phyloP scores from a whole-genome alignment of 2,797 vertebrate species.

The Callimico goeldii region DNA sequence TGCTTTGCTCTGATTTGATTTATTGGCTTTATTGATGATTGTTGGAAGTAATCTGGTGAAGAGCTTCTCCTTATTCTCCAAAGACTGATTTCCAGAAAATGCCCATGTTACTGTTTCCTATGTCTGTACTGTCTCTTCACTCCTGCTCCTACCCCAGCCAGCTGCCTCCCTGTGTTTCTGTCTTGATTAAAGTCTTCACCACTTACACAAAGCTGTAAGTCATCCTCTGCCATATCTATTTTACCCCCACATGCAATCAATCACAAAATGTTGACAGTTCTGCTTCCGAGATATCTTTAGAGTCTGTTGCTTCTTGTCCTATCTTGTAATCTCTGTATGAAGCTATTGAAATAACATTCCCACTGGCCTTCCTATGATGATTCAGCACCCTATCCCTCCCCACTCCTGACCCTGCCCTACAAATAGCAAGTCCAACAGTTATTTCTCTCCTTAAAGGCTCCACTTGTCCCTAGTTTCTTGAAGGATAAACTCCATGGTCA shows the following conservation, averaged over 20 bases:
- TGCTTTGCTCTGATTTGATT: conserved; percentile 4
- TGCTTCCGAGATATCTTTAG: neutral
- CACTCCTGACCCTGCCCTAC: neutral
- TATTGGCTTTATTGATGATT: neutral
- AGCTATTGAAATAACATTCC: neutral
- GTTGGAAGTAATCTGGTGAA: neutral
- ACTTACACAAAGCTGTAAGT: neutral
- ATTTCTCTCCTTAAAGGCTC: neutral
- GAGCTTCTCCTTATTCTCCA: neutral
- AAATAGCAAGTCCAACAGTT: neutral
- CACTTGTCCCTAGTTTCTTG: too few relatives aligned
- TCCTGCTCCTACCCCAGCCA: neutral
- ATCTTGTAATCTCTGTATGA: neutral
- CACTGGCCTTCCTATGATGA: neutral
- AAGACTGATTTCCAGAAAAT: neutral
- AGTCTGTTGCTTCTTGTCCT: conserved; percentile 5
- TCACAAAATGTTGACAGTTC: neutral
- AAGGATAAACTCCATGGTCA: neutral
- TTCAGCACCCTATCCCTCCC: accelerated
- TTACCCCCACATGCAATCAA: neutral
- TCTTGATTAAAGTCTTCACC: neutral
- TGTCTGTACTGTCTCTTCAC: neutral
- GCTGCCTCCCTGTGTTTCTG: neutral
- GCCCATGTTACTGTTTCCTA: neutral
- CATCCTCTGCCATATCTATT: neutral